Evolutionary conservation across 2,113 vertebrate species (phyloP).

Genomic region (Maccullochella peelii): DNA sequence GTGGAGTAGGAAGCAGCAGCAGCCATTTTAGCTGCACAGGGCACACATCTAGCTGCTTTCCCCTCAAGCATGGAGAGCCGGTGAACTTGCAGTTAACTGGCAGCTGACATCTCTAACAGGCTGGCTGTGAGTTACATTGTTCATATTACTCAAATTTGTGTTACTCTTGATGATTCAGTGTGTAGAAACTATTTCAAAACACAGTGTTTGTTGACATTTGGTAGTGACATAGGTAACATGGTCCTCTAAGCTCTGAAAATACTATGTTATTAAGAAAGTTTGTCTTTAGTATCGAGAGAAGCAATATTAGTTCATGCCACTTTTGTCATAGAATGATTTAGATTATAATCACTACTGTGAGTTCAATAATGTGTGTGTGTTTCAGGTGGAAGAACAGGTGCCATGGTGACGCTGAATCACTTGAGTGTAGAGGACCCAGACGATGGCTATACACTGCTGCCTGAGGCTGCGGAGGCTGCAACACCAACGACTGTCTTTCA

Average conservation of each 20-base stretch:
- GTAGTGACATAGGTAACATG: constrained; percentile 1
- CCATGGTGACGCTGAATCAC: constrained; percentile 75
- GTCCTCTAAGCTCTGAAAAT: neutral
- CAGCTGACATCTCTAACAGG: neutral
- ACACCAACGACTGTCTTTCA: constrained; percentile 21
- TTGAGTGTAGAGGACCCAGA: constrained; percentile 69
- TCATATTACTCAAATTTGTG: neutral
- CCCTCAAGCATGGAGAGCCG: constrained; percentile 37
- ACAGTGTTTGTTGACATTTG: constrained; percentile 19
- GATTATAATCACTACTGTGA: neutral
- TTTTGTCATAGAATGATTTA: neutral
- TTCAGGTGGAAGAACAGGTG: constrained; percentile 29
- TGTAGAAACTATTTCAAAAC: constrained; percentile 1
- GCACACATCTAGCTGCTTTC: constrained; percentile 1
- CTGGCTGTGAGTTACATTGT: constrained; percentile 38
- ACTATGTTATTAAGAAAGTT: neutral
- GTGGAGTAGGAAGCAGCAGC: constrained; percentile 41
- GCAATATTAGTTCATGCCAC: neutral
- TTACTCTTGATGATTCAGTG: neutral
- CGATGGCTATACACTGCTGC: constrained; percentile 60
- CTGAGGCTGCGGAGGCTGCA: constrained; percentile 44
- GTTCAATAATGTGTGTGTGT: neutral
- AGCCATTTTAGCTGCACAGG: constrained; percentile 72
- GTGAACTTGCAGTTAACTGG: neutral
- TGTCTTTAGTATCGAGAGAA: neutral